Percentiles rank a stretch among this genome's conserved stretches.
These are phyloP conservation scores for Ifrita kowaldi DNA, from an alignment of 2,113 vertebrate genomes.

Conservation along the genomic window DNA sequence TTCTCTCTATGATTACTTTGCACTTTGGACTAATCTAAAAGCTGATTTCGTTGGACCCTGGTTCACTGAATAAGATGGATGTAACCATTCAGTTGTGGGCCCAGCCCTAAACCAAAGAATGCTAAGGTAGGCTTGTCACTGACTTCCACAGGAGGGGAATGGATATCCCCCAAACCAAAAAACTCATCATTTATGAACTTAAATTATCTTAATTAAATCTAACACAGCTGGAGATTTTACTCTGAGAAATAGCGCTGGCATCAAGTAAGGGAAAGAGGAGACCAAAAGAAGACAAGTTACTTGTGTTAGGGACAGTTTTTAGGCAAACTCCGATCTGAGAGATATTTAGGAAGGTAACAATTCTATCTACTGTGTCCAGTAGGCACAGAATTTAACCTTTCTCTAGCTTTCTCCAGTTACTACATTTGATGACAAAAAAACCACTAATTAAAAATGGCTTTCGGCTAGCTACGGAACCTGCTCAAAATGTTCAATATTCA, in stretches of 20 bases:
- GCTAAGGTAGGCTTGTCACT: neutral
- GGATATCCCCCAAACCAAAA: accelerated
- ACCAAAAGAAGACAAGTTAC: neutral
- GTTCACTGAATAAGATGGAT: neutral
- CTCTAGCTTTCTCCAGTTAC: neutral
- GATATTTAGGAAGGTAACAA: neutral
- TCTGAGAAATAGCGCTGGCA: neutral
- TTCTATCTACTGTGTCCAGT: neutral
- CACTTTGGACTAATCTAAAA: neutral
- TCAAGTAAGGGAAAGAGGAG: neutral
- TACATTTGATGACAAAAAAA: neutral
- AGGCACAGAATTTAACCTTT: neutral
- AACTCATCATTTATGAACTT: neutral
- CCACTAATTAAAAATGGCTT: neutral
- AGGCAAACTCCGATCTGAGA: neutral
- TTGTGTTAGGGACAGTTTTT: neutral
- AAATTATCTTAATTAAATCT: neutral
- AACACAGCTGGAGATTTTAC: neutral
- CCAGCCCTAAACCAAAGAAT: neutral
- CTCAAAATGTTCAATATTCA: neutral
- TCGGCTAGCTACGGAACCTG: neutral
- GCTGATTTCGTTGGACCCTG: neutral
- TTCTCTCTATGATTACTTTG: neutral
- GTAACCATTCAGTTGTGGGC: neutral
- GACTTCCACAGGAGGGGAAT: neutral